A percentile compares a stretch with the other conserved stretches of the same genome.
These are phyloP conservation scores for Pogonocherus hispidulus DNA, from an alignment of 2,888 invertebrate genomes.

Conservation along the genomic window DNA sequence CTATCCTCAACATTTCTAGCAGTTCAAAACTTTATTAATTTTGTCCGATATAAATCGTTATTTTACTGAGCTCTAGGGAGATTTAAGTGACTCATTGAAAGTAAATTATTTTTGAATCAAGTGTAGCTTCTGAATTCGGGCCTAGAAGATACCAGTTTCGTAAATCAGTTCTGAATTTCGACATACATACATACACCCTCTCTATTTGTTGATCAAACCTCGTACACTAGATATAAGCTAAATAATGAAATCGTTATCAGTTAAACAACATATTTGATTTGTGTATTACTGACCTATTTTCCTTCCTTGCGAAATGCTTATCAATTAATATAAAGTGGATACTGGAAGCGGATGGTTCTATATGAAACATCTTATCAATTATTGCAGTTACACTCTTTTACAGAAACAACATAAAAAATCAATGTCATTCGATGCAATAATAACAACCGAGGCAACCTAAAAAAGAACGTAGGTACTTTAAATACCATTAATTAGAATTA, in stretches of 20 bases:
- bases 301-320: background rate
- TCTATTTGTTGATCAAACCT: background rate
- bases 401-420: background rate
- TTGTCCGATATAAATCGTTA: no score
- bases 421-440: background rate
- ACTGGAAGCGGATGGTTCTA: no score
- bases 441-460: background rate
- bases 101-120: no score
- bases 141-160: no score
- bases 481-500: slow-evolving; percentile 46
- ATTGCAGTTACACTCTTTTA: background rate
- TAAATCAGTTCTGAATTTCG: no score
- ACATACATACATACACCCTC: no score
- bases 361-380: no score
- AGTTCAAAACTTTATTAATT: no score
- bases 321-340: background rate
- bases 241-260: background rate
- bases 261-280: background rate
- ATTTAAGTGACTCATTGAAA: no score
- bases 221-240: background rate
- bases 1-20: no score
- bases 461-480: slow-evolving; percentile 36
- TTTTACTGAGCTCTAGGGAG: no score
- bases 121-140: no score
- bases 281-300: background rate